Evolutionary conservation across 2,113 vertebrate genomes (phyloP), one percentile per base, ranked within the genome.

Genomic region (Entelurus aequoreus): DNA sequence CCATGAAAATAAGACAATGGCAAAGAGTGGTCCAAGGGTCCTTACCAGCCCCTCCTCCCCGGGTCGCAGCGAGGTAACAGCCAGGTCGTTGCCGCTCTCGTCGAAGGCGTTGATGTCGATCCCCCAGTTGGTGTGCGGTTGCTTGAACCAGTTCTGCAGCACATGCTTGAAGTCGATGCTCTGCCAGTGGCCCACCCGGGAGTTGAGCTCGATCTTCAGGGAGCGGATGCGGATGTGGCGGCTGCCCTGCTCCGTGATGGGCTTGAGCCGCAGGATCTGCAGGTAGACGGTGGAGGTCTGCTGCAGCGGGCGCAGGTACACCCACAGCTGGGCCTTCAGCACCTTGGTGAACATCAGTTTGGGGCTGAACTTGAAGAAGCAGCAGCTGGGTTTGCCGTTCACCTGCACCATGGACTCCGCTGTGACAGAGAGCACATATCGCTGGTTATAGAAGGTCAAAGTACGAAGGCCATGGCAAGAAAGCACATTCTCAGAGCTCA

Each of bases 131-230:
- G 94, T 98, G 80, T 98, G 94, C 0, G 96, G 96, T 84, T 98
- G 96, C 83, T 96, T 96, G 89, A 98, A 98, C 96, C 96, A 98
- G 90, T 98, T 98, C 88, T 98, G 96, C 83, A 98, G 88, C 58
- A 98, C 95, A 61, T 97, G 94, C 84, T 98, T 98, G 91, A 98
- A 98, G 92, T 98, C 96, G 76, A 98, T 98, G 83, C 96, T 98
- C 89, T 98, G 95, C 96, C 96, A 98, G 90, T 97, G 95, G 61
- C 95, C 96, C 0, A 88, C 72, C 49, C 93, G 92, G 5, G 95
- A 97, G 77, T 93, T 94, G 71, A 98, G 92, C 85, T 98, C 96
- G 50, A 97, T 97, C 87, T 98, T 98, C 67, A 98, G 92, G 9
- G 95, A 98, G 65, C 96, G 94, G 86, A 98, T 98, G 57, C 96